Evolutionary conservation across 30 jellyfish, hydroid and myxozoan genomes (phyloP), one percentile per base, ranked within the genome.

Genomic region (Rhopilema esculentum): DNA sequence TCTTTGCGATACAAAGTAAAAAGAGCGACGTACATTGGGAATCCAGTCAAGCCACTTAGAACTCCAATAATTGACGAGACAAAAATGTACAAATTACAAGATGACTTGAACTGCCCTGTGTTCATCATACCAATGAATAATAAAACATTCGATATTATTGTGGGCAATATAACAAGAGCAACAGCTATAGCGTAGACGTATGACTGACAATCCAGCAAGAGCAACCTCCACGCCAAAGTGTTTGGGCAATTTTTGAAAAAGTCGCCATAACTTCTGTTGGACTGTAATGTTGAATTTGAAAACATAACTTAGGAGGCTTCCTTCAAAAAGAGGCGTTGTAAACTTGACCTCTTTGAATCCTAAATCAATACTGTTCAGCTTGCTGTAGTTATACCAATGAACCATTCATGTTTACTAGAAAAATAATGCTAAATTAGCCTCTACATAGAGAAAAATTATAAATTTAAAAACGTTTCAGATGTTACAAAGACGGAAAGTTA

Each of bases 191-290:
- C 92, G n/a, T 70, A 75, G 30, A 24, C 63, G 21, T 49, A 84
- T 8, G 92, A 84, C 61, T 84, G 92, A 20, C 26, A 19, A 1
- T 61, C 63, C 21, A 85, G 73, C 0, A 84, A 27, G 8, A 84
- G 28, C 2, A 84, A 18, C 64, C 92, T 71, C 77, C 82, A 27
- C 27, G 73, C 86, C 25, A 84, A 64, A 21, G 92, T 80, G 71
- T 84, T 84, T 40, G 65, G 84, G 33, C 75, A 82, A 66, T 52
- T 19, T 1, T 31, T 50, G 24, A 22, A 30, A n/a, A 31, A 57
- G 53, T 52, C 30, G 8, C 49, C 63, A 22, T 1, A 49, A 4
- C 25, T 15, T 7, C 8, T 19, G 79, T 40, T 40, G 24, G 30
- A 40, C 79, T 68, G 7, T 7, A 25, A 19, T 63, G 81, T 28